These are phyloP conservation scores for Mallotus villosus DNA, from an alignment of 2,797 vertebrate genomes.

Conservation along the genomic window DNA sequence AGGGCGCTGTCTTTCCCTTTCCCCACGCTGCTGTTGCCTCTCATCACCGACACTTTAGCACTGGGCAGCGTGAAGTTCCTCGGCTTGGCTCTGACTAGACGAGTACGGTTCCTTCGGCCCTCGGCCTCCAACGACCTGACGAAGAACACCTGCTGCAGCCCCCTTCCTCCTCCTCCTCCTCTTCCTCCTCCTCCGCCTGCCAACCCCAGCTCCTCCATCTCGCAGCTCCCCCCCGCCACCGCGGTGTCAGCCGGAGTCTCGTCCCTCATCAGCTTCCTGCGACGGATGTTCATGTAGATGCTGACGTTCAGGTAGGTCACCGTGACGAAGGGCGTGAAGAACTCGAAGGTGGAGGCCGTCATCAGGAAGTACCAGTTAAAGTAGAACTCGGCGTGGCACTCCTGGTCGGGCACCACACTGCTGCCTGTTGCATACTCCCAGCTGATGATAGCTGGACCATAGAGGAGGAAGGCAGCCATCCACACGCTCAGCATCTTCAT, in stretches of 20 bases:
- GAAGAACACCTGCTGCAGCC: slow-evolving; percentile 62
- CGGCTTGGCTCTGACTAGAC: slow-evolving; percentile 21
- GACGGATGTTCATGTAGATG: slow-evolving; percentile 78
- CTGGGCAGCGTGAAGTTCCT: slow-evolving; percentile 42
- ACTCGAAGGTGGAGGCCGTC: slow-evolving; percentile 75
- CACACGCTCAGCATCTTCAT: slow-evolving; percentile 73
- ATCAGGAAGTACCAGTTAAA: slow-evolving; percentile 80
- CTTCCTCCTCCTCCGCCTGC: slow-evolving; percentile 4
- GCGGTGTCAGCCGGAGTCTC: slow-evolving; percentile 46
- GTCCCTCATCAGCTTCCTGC: slow-evolving; percentile 58
- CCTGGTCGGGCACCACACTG: slow-evolving; percentile 66
- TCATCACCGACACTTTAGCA: slow-evolving; percentile 17
- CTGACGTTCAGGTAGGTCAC: slow-evolving; percentile 77
- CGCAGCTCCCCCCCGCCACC: slow-evolving; percentile 39
- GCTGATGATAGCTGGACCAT: slow-evolving; percentile 74
- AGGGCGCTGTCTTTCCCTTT: slow-evolving; percentile 45
- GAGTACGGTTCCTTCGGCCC: not conserved
- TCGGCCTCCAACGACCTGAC: slow-evolving; percentile 52
- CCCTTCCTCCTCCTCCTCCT: slow-evolving; percentile 50
- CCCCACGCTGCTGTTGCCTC: slow-evolving; percentile 11
- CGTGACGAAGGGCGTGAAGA: slow-evolving; percentile 78
- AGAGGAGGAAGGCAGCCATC: slow-evolving; percentile 77
- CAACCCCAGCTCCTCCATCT: slow-evolving; percentile 53
- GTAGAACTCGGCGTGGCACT: slow-evolving; percentile 79
- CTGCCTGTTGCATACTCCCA: slow-evolving; percentile 73